Conservation (phyloP, 2,797 vertebrate species). For the Sus cebifrons region DNA sequence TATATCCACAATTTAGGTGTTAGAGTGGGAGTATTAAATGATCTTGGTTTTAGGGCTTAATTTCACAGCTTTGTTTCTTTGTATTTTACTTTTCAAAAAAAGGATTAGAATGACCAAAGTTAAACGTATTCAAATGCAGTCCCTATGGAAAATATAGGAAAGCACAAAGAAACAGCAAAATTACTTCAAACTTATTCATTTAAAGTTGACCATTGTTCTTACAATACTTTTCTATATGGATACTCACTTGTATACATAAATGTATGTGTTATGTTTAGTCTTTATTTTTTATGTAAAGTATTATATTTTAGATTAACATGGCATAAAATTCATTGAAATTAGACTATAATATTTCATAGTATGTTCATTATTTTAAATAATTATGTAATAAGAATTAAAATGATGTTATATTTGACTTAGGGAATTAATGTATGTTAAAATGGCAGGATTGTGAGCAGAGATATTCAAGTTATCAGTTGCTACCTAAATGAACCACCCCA, state of each 20-base stretch:
- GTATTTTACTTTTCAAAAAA: constrained; percentile 36
- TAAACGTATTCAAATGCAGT: neutral
- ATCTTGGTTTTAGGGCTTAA: neutral
- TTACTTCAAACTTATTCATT: neutral
- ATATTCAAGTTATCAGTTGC: neutral
- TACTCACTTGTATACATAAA: neutral
- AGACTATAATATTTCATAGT: neutral
- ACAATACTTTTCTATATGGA: neutral
- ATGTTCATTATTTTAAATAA: constrained; percentile 34
- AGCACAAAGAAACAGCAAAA: neutral
- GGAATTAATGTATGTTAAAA: neutral
- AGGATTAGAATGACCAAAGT: neutral
- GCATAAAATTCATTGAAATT: constrained; percentile 31
- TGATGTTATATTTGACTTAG: constrained; percentile 1
- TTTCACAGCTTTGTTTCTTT: neutral
- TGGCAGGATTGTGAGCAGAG: neutral
- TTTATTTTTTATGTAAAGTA: neutral
- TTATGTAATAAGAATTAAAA: constrained; percentile 41
- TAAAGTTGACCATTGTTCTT: neutral
- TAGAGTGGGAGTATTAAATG: neutral
- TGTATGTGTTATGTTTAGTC: neutral
- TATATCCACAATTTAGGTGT: neutral
- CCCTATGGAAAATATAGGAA: neutral
- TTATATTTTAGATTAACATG: constrained; percentile 8
- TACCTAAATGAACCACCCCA: neutral